Percentiles rank a stretch among this genome's conserved stretches.
Conservation (phyloP, 2,888 invertebrate species). For the Mesoligia furuncula region DNA sequence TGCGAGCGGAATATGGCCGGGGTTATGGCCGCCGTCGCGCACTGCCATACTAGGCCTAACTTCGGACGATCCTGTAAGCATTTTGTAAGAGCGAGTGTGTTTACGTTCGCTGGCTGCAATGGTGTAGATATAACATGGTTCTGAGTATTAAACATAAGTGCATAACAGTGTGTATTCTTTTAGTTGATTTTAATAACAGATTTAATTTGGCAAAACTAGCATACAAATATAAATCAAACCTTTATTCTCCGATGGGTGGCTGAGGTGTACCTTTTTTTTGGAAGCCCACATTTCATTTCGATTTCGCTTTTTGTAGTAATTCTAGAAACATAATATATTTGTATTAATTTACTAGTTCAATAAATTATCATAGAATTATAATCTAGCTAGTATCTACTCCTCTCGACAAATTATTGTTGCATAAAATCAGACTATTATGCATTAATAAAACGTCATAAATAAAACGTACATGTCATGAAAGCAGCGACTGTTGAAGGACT, state of each 20-base stretch:
- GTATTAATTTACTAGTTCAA: neutral
- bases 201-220: neutral
- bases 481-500: neutral
- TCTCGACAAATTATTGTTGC: neutral
- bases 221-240: neutral
- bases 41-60: conserved; percentile 34
- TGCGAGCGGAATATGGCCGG: conserved; percentile 48
- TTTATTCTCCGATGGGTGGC: too few species aligned
- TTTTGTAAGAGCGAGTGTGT: conserved; percentile 41
- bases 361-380: neutral
- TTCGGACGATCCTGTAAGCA: conserved; percentile 33
- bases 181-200: neutral
- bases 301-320: neutral
- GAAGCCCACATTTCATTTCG: neutral
- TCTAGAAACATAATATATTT: neutral
- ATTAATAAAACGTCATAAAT: neutral
- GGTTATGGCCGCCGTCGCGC: conserved; percentile 39
- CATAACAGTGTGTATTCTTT: neutral
- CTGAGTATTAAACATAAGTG: neutral
- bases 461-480: neutral
- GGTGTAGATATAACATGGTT: neutral
- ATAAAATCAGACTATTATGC: too few species aligned
- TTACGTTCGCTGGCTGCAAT: neutral
- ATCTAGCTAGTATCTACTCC: neutral
- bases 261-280: neutral